Percentiles rank a stretch among this genome's conserved stretches.
Conservation (phyloP, 2,113 vertebrate species). For the Brevimyrus niger region DNA sequence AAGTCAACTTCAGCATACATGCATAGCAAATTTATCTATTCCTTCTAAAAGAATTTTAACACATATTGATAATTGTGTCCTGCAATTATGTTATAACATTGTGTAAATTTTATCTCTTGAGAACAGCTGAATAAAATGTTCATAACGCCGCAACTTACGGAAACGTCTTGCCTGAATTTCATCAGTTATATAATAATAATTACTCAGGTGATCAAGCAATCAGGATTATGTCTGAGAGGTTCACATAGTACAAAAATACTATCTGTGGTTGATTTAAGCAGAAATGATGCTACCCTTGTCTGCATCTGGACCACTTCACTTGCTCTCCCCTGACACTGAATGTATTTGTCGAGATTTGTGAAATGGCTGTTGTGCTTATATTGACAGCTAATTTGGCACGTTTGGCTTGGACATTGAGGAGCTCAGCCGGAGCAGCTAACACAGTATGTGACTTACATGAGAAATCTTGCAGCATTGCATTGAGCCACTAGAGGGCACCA, state of each 20-base stretch:
- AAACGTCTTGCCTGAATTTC: neutral
- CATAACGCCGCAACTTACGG: neutral
- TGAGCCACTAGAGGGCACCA: conserved; percentile 6
- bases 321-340: neutral
- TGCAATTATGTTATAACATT: neutral
- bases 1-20: neutral
- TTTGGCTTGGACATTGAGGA: neutral
- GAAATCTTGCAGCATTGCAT: neutral
- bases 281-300: neutral
- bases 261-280: neutral
- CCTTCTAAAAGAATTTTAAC: neutral
- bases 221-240: neutral
- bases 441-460: neutral
- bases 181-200: neutral
- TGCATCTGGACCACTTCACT: neutral
- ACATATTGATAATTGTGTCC: neutral
- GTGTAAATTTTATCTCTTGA: neutral
- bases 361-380: neutral
- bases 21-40: neutral
- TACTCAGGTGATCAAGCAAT: neutral
- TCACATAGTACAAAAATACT: neutral
- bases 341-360: neutral
- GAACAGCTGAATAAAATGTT: neutral
- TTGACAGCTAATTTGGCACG: neutral
- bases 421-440: neutral